These are phyloP conservation scores for Decapterus maruadsi DNA, from an alignment of 2,797 vertebrate genomes.

Conservation along the genomic window DNA sequence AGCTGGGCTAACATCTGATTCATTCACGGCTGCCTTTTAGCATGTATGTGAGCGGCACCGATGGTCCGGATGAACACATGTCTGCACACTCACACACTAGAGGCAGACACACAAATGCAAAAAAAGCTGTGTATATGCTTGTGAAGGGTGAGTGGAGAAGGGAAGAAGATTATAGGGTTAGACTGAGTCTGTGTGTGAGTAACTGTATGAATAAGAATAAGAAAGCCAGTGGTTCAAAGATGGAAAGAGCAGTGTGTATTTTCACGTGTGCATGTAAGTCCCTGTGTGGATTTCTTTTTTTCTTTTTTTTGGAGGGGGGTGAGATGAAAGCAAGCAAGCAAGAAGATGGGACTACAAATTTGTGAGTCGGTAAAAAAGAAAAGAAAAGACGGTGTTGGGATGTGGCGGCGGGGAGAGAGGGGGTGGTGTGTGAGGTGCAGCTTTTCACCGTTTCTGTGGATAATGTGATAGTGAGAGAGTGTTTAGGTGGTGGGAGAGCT, in stretches of 20 bases:
- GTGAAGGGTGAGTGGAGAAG: conserved; percentile 43
- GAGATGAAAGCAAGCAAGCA: conserved; percentile 13
- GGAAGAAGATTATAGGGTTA: conserved; percentile 72
- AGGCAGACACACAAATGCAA: conserved; percentile 19
- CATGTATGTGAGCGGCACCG: conserved; percentile 46
- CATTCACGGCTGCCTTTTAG: conserved; percentile 51
- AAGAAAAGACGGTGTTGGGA: conserved; percentile 20
- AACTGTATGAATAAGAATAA: conserved; percentile 75
- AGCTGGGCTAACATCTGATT: conserved; percentile 57
- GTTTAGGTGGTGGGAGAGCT: conserved; percentile 27
- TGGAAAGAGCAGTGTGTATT: conserved; percentile 20
- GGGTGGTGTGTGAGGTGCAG: conserved; percentile 30
- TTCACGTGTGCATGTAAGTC: conserved; percentile 4
- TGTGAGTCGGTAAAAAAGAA: conserved; percentile 11
- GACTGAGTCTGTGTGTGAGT: conserved; percentile 62
- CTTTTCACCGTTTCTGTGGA: conserved; percentile 30
- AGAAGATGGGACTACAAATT: conserved; percentile 30
- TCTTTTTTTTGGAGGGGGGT: no score
- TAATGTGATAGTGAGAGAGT: conserved; percentile 19
- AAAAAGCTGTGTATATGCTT: conserved; percentile 4
- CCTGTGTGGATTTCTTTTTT: conserved; percentile 23
- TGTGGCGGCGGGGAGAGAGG: conserved; percentile 22
- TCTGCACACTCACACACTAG: conserved; percentile 31
- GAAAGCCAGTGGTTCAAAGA: conserved; percentile 49
- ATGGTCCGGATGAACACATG: conserved; percentile 24